phyloP scores from a whole-genome alignment of 2,797 vertebrate species.

The Buceros bicornis region DNA sequence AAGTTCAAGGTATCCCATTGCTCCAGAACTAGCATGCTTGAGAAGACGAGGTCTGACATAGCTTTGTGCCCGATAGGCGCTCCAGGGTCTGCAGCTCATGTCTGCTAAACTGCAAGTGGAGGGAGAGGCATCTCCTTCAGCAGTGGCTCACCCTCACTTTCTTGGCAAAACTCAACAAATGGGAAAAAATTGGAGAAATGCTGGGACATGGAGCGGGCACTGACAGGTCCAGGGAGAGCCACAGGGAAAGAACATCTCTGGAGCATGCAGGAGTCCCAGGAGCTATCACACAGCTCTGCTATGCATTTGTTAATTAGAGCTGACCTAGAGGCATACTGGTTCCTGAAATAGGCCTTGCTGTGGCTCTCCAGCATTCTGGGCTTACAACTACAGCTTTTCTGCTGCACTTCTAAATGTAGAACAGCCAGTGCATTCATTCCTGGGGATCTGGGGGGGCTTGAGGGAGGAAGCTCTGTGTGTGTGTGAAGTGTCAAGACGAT shows the following conservation, averaged over 20 bases:
- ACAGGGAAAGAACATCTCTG: background rate
- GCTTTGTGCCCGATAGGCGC: too few species aligned
- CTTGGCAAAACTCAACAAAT: background rate
- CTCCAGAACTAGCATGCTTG: background rate
- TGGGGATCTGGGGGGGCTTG: background rate
- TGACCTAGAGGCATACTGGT: background rate
- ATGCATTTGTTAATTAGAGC: background rate
- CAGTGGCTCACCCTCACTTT: background rate
- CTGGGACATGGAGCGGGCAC: too few species aligned
- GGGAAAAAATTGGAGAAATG: background rate
- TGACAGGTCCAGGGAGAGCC: background rate
- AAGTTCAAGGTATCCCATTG: background rate
- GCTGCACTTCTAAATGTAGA: background rate
- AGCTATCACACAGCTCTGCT: background rate
- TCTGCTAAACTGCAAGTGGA: background rate
- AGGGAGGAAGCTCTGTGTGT: too few species aligned
- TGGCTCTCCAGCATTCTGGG: background rate
- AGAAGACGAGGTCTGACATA: background rate
- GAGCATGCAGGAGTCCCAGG: background rate
- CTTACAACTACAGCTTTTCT: background rate
- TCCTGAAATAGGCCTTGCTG: background rate
- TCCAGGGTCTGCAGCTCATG: fast-evolving
- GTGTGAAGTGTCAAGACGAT: background rate
- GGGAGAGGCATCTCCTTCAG: background rate
- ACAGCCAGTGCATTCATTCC: background rate